phyloP scores from a whole-genome alignment of 1,140 invertebrate genomes.

The Lasaia peninsularis region DNA sequence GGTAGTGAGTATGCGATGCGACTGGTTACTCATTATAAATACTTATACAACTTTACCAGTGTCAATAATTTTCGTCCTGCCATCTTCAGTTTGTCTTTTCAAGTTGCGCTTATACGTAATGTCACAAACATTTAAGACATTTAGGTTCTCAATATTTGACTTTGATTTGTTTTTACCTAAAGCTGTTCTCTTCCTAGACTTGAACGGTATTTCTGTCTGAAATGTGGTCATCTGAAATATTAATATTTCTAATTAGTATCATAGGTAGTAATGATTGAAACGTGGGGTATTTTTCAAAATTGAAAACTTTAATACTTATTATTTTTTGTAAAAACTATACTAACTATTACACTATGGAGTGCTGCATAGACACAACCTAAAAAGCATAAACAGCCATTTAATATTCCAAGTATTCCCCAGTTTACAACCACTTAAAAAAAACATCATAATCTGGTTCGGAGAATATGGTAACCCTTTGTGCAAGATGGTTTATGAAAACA shows the following conservation, averaged over 20 bases:
- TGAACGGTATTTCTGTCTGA: conserved; percentile 63
- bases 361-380: no score
- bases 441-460: no score
- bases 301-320: no score
- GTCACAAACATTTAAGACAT: conserved; percentile 39
- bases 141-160: conserved; percentile 48
- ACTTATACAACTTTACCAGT: not conserved
- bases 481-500: no score
- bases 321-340: no score
- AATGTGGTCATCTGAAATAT: conserved; percentile 57
- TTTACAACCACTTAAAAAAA: no score
- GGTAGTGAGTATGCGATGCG: no score
- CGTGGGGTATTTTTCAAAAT: not conserved
- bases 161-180: conserved; percentile 35
- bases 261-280: not conserved
- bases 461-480: no score
- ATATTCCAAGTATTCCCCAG: no score
- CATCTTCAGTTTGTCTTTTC: conserved; percentile 30
- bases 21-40: no score
- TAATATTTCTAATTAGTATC: not conserved
- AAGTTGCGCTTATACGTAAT: conserved; percentile 14
- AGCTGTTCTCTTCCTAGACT: conserved; percentile 54
- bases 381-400: no score
- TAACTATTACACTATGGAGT: no score
- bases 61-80: conserved; percentile 13